Base-by-base conservation (phyloP, 2,888 invertebrate genomes). In the Spodoptera littoralis region DNA sequence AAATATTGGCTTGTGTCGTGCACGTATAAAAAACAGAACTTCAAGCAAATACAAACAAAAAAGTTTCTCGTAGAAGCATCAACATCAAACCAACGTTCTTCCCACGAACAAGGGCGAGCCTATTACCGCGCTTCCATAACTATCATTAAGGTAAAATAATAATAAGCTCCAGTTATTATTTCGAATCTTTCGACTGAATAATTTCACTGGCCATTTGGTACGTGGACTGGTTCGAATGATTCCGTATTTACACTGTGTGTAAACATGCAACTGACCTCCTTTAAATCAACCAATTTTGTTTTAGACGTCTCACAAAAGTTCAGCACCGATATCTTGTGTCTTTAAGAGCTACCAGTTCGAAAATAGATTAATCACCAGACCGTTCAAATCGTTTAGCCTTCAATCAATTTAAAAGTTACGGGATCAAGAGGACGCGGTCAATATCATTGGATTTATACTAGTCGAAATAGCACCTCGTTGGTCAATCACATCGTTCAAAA, bases 81-180 rank as follows among this genome's bases (percentile, higher is more conserved):
- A 73, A 66, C 73, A 57, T 76, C 73, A 79, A 70, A 66, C 76
- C 65, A 70, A 52, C 70, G 62, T 73, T 76, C 82, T 92, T 92
- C 92, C 90, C 93, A 92, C 92, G 90, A 85, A 85, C 80, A 83
- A 80, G 80, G 85, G 81, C 85, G 83, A 85, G 80, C 84, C 85
- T 90, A 92, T 92, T 91, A 91, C 87, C 88, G 70, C 73, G 76
- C 77, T 87, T 85, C 85, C 85, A 90, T 89, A 83, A 87, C 90
- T 89, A 90, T 92, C 87, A 92, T 93, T 92, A 92, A 85, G 79
- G 82, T 77, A 86, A 90, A 91, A 91, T 88, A 89, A 91, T 88
- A 89, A 90, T 85, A 87, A 85, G 84, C 65, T 81, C 82, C 86
- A 79, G 81, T 89, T 84, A 90, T 92, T 90, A 92, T 89, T 87